Conservation (phyloP, 2,113 vertebrate genomes). For the Podocnemis expansa region DNA sequence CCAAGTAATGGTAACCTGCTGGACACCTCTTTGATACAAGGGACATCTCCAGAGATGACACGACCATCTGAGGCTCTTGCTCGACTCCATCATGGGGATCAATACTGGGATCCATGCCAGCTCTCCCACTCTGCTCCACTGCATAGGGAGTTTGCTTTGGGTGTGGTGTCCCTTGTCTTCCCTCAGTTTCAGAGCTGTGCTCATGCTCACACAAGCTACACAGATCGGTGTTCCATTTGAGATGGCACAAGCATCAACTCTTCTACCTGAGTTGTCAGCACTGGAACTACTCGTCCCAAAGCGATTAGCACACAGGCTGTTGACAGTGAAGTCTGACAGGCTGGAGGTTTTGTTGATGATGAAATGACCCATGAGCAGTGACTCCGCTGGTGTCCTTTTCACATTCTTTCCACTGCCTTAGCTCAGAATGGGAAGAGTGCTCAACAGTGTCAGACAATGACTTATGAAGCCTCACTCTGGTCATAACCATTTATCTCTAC, state of each 20-base stretch:
- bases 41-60: not conserved
- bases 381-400: not conserved
- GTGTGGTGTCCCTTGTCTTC: not conserved
- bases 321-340: not conserved
- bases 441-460: not conserved
- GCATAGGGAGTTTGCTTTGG: not conserved
- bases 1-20: not conserved
- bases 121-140: not conserved
- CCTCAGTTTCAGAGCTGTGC: not conserved
- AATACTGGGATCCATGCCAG: not conserved
- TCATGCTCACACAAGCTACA: not conserved
- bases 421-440: not conserved
- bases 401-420: not conserved
- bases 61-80: not conserved
- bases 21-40: not conserved
- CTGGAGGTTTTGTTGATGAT: not conserved
- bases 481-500: not conserved
- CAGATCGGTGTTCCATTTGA: not conserved
- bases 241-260: not conserved
- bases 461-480: not conserved
- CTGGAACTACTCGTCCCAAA: not conserved
- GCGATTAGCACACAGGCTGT: not conserved
- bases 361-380: too few relatives aligned
- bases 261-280: not conserved
- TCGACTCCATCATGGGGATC: not conserved